A percentile compares a stretch with the other conserved stretches of the same genome.
phyloP scores from a whole-genome alignment of 2,797 vertebrate genomes.

The Syndactyla subalaris region DNA sequence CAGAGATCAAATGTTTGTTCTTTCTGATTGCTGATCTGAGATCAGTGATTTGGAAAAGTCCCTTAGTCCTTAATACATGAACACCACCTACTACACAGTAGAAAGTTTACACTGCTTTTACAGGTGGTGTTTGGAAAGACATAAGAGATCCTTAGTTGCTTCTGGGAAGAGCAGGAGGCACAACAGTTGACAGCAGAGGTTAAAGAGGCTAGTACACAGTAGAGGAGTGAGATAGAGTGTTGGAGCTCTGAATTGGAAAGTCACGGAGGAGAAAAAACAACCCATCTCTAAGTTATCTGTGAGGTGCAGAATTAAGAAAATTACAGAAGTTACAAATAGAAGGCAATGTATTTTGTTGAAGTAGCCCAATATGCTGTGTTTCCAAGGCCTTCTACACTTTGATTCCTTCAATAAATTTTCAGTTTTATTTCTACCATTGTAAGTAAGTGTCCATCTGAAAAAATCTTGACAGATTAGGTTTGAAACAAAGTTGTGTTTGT shows the following conservation, averaged over 20 bases:
- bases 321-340: neutral
- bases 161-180: neutral
- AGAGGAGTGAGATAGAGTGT: neutral
- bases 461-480: neutral
- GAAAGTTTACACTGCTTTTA: neutral
- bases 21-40: neutral
- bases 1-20: slow-evolving; percentile 29
- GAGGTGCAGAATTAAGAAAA: neutral
- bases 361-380: neutral
- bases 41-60: neutral
- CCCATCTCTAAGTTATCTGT: neutral
- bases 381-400: neutral
- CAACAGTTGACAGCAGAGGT: neutral
- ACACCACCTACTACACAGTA: neutral
- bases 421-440: neutral
- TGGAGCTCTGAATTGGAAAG: neutral
- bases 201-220: neutral
- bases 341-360: neutral
- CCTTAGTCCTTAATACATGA: neutral
- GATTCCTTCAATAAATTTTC: neutral
- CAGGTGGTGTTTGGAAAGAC: neutral
- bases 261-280: neutral
- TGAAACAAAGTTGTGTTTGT: neutral
- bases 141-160: neutral
- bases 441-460: neutral